phyloP scores from a whole-genome alignment of 1,140 invertebrate species.

The Drosophila pseudoananassae region DNA sequence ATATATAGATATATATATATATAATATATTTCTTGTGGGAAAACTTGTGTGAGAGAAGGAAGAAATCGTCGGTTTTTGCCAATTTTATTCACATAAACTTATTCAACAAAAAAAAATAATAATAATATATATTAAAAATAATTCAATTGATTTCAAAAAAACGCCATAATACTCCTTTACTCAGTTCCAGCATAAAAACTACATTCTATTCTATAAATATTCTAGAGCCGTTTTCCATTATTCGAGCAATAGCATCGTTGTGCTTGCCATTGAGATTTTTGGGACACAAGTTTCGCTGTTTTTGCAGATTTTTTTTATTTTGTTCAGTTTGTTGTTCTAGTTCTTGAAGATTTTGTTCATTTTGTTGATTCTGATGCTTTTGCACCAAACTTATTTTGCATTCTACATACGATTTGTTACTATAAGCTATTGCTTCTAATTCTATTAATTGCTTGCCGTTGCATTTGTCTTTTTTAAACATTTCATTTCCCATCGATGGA shows the following conservation, averaged over 20 bases:
- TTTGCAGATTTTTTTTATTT: conserved; percentile 2
- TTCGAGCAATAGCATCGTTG: conserved; percentile 56
- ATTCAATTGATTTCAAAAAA: conserved; percentile 64
- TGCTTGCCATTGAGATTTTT: conserved; percentile 39
- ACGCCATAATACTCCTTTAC: conserved; percentile 84
- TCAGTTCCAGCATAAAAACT: conserved; percentile 84
- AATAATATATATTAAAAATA: neutral
- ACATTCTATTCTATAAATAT: conserved; percentile 84
- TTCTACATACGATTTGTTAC: conserved; percentile 42
- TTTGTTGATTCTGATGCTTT: conserved; percentile 12
- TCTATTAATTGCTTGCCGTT: conserved; percentile 77
- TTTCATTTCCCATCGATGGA: conserved; percentile 20
- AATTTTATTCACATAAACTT: neutral
- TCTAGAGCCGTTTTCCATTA: conserved; percentile 70
- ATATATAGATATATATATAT: no score
- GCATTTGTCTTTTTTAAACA: conserved; percentile 63
- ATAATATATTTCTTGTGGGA: neutral
- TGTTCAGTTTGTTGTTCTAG: conserved; percentile 10
- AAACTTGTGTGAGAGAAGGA: conserved; percentile 2
- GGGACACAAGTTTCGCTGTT: conserved; percentile 21
- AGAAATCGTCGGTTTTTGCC: neutral
- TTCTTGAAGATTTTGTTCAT: conserved; percentile 5
- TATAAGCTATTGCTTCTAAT: conserved; percentile 65
- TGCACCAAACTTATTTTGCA: conserved; percentile 44
- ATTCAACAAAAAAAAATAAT: neutral